These are phyloP conservation scores for Lithophane socia DNA, from an alignment of 2,888 invertebrate genomes.

Conservation along the genomic window DNA sequence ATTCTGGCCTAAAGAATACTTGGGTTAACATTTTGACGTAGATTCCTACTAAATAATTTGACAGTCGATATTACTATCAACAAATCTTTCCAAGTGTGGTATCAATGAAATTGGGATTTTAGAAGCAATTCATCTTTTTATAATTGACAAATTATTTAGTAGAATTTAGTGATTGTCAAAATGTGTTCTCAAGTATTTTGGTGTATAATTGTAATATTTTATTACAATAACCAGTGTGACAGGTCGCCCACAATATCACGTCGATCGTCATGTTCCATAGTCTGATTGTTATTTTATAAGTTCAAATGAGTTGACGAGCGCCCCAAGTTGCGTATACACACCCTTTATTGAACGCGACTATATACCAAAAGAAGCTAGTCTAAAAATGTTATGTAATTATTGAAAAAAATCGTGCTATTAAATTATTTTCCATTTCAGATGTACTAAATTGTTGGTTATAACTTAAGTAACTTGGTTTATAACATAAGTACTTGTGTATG, in stretches of 20 bases:
- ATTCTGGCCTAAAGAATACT: slow-evolving; percentile 28
- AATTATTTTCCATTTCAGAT: slow-evolving; percentile 50
- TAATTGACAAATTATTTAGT: slow-evolving; percentile 20
- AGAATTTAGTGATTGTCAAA: slow-evolving; percentile 22
- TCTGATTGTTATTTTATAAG: slow-evolving; percentile 58
- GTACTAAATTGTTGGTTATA: slow-evolving; percentile 42
- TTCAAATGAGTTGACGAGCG: slow-evolving; percentile 61
- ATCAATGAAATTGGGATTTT: slow-evolving; percentile 29
- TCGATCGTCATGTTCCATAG: slow-evolving; percentile 56
- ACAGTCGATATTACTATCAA: not conserved
- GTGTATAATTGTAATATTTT: slow-evolving; percentile 64
- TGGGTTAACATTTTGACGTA: slow-evolving; percentile 27
- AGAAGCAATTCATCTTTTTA: not conserved
- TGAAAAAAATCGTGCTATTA: slow-evolving; percentile 48
- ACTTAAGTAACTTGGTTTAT: not conserved
- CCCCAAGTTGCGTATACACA: slow-evolving; percentile 38
- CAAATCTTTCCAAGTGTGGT: slow-evolving; percentile 19
- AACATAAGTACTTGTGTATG: slow-evolving; percentile 47
- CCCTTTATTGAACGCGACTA: slow-evolving; percentile 35
- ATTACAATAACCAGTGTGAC: slow-evolving; percentile 62
- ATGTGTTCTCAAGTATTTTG: slow-evolving; percentile 36
- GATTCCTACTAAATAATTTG: slow-evolving; percentile 7
- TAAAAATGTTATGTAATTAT: slow-evolving; percentile 53
- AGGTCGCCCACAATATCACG: slow-evolving; percentile 50
- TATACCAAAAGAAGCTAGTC: slow-evolving; percentile 68